phyloP scores from a whole-genome alignment of 1,140 invertebrate genomes.

The Popillia japonica region DNA sequence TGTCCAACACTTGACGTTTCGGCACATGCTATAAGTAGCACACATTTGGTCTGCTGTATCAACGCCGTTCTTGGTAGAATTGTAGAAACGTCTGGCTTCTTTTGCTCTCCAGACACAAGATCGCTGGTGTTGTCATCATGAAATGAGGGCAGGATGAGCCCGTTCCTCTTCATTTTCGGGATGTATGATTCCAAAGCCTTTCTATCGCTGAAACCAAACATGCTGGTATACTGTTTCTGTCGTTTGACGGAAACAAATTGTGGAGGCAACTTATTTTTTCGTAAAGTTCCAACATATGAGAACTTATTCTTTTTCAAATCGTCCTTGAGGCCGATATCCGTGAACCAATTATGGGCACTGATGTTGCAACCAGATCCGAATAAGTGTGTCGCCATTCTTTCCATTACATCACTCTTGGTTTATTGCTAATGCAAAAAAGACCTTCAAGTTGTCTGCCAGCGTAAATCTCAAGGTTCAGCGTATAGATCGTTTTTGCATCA shows the following conservation, averaged over 20 bases:
- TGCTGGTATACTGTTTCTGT: constrained; percentile 14
- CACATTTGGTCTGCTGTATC: constrained; percentile 19
- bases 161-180: background rate
- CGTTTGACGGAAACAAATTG: background rate
- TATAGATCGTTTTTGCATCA: too few relatives aligned
- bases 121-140: background rate
- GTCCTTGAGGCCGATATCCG: background rate
- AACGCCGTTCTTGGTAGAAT: background rate
- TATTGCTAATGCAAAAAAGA: constrained; percentile 21
- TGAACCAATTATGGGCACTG: constrained; percentile 12
- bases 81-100: background rate
- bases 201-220: constrained; percentile 30
- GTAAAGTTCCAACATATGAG: constrained; percentile 2
- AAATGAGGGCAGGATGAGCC: background rate
- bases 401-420: constrained; percentile 1
- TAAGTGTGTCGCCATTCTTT: constrained; percentile 5
- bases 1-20: background rate
- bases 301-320: constrained; percentile 21
- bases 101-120: background rate
- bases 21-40: background rate
- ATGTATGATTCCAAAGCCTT: background rate
- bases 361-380: constrained; percentile 19
- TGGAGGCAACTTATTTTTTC: constrained; percentile 23
- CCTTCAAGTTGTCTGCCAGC: constrained; percentile 18
- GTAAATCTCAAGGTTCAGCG: background rate